Percentiles rank a stretch among this genome's conserved stretches.
These are phyloP conservation scores for Lophotis ruficrista DNA, from an alignment of 2,113 vertebrate genomes.

Conservation along the genomic window DNA sequence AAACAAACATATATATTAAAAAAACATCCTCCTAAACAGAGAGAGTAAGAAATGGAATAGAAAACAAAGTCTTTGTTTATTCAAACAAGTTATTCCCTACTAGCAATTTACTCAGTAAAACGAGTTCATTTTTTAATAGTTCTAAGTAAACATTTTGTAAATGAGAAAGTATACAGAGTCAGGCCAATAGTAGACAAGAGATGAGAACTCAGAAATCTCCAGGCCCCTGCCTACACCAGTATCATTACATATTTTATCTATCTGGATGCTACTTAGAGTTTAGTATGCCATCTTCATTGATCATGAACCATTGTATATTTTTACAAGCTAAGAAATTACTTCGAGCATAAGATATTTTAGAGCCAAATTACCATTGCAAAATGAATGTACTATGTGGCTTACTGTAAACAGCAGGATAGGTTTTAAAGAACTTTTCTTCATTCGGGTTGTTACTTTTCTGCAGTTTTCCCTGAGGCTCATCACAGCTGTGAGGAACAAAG, in stretches of 20 bases:
- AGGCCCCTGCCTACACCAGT: neutral
- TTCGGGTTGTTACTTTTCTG: neutral
- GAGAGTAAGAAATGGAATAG: neutral
- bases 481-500: neutral
- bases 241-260: neutral
- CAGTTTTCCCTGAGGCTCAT: neutral
- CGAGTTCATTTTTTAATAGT: neutral
- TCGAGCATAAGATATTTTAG: neutral
- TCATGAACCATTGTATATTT: neutral
- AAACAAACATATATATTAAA: rapidly evolving
- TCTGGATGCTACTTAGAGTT: neutral
- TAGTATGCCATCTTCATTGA: neutral
- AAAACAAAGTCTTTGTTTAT: neutral
- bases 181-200: neutral
- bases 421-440: neutral
- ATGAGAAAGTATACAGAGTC: neutral
- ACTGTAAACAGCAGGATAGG: neutral
- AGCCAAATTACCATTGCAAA: neutral
- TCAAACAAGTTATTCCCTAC: neutral
- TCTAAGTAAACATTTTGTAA: neutral
- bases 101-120: neutral
- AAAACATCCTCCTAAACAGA: neutral
- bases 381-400: neutral
- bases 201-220: neutral
- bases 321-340: neutral